Evolutionary conservation across 2,888 invertebrate species (phyloP).

Genomic region (Hydraecia micacea): DNA sequence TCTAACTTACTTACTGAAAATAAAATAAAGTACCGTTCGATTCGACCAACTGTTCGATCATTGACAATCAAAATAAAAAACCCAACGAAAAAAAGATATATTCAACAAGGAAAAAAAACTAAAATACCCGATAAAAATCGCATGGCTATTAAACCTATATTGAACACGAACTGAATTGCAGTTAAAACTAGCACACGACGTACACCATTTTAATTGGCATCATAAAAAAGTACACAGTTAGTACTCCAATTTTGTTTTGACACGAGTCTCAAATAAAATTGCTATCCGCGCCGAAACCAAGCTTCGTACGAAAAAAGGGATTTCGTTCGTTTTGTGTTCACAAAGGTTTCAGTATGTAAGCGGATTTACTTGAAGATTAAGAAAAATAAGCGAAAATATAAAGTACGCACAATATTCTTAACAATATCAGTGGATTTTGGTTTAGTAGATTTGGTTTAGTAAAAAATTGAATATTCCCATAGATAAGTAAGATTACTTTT

Average conservation of each 20-base stretch:
- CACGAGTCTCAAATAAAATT: conserved; percentile 70
- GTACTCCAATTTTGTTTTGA: conserved; percentile 70
- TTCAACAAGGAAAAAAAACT: neutral
- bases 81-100: neutral
- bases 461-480: conserved; percentile 69
- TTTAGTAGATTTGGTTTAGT: conserved; percentile 54
- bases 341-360: conserved; percentile 79
- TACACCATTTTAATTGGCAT: conserved; percentile 61
- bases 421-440: conserved; percentile 65
- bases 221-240: conserved; percentile 62
- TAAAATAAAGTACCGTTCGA: neutral
- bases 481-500: conserved; percentile 69
- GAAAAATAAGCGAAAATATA: conserved; percentile 76
- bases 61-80: neutral
- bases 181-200: conserved; percentile 46
- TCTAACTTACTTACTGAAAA: neutral
- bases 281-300: conserved; percentile 57
- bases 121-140: conserved; percentile 28
- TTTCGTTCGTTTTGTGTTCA: conserved; percentile 76
- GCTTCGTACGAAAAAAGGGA: conserved; percentile 69
- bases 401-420: conserved; percentile 71
- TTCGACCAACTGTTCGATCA: neutral
- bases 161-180: conserved; percentile 52
- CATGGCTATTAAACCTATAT: conserved; percentile 41
- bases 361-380: conserved; percentile 80